Base-by-base conservation (phyloP, 2,888 invertebrate species). In the Sylvicola cinctus region DNA sequence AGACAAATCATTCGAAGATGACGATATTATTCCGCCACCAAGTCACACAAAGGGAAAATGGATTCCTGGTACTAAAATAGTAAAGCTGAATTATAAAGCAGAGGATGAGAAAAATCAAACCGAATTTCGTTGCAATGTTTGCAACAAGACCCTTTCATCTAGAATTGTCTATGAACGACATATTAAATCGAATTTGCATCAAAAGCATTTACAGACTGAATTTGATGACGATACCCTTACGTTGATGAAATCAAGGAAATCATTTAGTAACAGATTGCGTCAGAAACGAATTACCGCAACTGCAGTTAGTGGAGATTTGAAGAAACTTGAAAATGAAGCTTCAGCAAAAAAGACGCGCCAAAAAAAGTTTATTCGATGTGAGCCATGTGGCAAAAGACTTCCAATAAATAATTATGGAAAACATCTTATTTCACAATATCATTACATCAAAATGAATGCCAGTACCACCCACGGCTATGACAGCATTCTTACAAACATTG, bases 401-500 rank as follows among this genome's bases (percentile, higher is more conserved):
- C 65, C 67, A 37, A 63, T 65, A 5, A 66, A 70, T 45, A 57
- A 75, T 41, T 73, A 83, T 60, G 83, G 84, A 27, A 83, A 84
- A 49, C 84, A 84, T 58, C 62, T 90, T 38, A 75, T 87, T 44
- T 84, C 84, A 2, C 79, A 79, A 50, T 83, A 76, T 51, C 87
- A 88, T 54, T 79, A 76, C 45, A 66, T 79, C 39, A 76, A 77
- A 48, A 70, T 74, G 39, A 68, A 70, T 33, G 59, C 62, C 30
- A 59, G 64, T 39, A 65, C 68, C 3, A 58, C 60, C 17, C 62
- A 66, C 8, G 65, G 68, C 7, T 65, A 66, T 39, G 61, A 65
- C 34, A 65, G 80, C 47, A 70, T 87, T 34, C 60, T 85, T 23
- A 70, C 73, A 34, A 75, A 87, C 51, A 83, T 85, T 48, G 66